Conservation (phyloP, 2,797 vertebrate species). For the Cuculus canorus region DNA sequence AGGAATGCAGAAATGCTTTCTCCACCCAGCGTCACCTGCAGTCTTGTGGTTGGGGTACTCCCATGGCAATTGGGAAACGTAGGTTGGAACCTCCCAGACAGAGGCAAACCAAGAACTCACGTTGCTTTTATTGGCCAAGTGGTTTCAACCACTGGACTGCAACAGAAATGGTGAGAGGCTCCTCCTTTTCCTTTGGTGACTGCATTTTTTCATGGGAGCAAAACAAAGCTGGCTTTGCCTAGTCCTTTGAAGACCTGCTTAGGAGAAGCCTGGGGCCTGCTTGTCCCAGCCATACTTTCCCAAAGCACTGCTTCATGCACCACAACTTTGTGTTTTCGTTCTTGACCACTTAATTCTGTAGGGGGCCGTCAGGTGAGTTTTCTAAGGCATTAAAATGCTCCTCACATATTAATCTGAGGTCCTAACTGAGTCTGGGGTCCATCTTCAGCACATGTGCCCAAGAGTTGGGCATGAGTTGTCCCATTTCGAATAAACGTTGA, state of each 20-base stretch:
- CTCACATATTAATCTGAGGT: neutral
- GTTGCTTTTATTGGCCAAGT: conserved; percentile 55
- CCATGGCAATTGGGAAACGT: conserved; percentile 37
- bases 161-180: conserved; percentile 20
- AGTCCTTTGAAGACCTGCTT: conserved; percentile 44
- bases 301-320: neutral
- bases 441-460: neutral
- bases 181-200: conserved; percentile 61
- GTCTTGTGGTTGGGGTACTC: conserved; percentile 61
- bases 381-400: neutral
- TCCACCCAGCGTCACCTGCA: conserved; percentile 66
- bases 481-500: neutral
- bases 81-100: conserved; percentile 63
- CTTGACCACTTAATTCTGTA: neutral
- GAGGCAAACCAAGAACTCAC: conserved; percentile 36
- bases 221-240: conserved; percentile 14
- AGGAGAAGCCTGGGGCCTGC: neutral
- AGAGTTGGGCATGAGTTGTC: neutral
- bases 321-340: neutral
- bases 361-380: neutral
- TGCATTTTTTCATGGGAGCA: conserved; percentile 19
- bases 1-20: conserved; percentile 59
- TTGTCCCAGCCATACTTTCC: neutral
- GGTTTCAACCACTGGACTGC: conserved; percentile 48
- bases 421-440: neutral